phyloP scores from a whole-genome alignment of 2,888 invertebrate genomes.

The Lepas anatifera region DNA sequence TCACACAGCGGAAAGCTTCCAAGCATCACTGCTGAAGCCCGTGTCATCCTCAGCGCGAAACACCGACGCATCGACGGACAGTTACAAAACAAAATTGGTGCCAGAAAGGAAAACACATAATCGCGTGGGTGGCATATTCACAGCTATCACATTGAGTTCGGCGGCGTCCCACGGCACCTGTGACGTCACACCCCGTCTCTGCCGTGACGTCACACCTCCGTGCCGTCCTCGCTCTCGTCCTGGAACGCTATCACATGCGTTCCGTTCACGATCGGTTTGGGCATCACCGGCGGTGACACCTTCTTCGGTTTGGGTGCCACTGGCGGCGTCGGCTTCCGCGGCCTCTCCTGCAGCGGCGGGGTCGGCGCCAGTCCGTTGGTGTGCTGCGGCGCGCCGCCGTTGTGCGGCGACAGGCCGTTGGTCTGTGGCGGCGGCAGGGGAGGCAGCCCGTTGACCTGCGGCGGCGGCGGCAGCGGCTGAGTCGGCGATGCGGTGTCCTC shows the following conservation, averaged over 20 bases:
- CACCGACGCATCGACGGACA: no score
- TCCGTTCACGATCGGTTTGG: neutral
- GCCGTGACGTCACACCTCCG: neutral
- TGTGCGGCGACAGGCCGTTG: neutral
- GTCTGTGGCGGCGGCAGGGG: neutral
- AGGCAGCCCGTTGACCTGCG: neutral
- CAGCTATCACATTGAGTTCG: neutral
- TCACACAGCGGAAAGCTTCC: no score
- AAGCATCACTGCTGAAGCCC: no score
- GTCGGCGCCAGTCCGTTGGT: neutral
- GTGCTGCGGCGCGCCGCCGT: neutral
- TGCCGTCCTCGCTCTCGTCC: slow-evolving; percentile 6
- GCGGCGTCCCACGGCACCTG: neutral
- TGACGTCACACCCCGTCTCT: neutral
- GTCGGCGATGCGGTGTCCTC: neutral
- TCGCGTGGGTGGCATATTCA: no score
- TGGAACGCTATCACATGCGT: neutral
- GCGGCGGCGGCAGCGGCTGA: neutral
- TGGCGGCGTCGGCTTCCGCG: slow-evolving; percentile 12
- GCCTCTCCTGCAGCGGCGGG: neutral
- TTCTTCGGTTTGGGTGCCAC: slow-evolving; percentile 16
- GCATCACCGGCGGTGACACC: neutral
- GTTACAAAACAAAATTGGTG: no score
- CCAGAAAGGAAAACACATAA: no score
- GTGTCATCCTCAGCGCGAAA: no score